Conservation (phyloP, 2,113 vertebrate species). For the Piprites chloris region DNA sequence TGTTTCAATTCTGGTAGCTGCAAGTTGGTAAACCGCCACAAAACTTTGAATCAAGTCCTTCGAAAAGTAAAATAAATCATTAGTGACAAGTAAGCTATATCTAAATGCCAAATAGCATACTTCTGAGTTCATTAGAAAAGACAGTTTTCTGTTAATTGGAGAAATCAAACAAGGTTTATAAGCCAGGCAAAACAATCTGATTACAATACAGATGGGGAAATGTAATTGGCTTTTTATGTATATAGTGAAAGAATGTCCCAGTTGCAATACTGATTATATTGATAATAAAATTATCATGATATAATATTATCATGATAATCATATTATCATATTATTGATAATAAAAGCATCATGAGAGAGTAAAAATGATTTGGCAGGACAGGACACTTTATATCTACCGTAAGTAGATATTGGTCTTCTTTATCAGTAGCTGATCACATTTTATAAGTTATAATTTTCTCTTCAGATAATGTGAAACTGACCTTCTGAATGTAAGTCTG, state of each 20-base stretch:
- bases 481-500: not conserved
- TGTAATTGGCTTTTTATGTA: conserved; percentile 44
- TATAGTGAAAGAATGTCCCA: conserved; percentile 6
- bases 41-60: conserved; percentile 79
- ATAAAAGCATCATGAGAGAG: conserved; percentile 42
- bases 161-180: not conserved
- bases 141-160: not conserved
- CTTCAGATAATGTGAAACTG: not conserved
- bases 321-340: too few species aligned
- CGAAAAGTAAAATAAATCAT: conserved; percentile 74
- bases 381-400: conserved; percentile 24
- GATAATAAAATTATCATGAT: conserved; percentile 61
- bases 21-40: conserved; percentile 79
- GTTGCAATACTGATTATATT: not conserved
- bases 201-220: conserved; percentile 39
- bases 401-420: conserved; percentile 12
- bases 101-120: conserved; percentile 27
- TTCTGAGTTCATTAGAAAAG: not conserved
- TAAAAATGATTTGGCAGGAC: conserved; percentile 15
- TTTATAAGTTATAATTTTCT: not conserved
- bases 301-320: too few species aligned
- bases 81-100: conserved; percentile 65
- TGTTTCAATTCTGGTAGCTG: conserved; percentile 67
- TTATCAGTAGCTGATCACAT: conserved; percentile 33
- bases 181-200: not conserved